Evolutionary conservation across 2,888 invertebrate genomes (phyloP).

Genomic region (Pammene fasciana): DNA sequence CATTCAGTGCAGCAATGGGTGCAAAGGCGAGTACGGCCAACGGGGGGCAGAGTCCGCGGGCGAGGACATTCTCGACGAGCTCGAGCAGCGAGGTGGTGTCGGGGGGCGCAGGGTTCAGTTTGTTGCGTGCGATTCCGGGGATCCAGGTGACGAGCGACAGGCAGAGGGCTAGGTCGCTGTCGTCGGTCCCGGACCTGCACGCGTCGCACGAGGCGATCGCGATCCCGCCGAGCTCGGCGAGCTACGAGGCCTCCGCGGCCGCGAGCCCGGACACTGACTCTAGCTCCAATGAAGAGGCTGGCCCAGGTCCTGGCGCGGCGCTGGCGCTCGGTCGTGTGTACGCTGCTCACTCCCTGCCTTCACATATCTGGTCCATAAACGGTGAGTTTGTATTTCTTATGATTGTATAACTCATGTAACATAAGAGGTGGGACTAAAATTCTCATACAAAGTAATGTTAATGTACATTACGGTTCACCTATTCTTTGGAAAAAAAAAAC

Average conservation of each 20-base stretch:
- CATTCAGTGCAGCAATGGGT: conserved; percentile 86
- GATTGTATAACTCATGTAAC: no score
- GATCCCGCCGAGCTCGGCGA: conserved; percentile 85
- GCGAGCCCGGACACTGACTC: conserved; percentile 87
- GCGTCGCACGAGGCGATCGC: conserved; percentile 84
- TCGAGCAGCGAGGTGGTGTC: conserved; percentile 86
- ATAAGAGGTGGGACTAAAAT: no score
- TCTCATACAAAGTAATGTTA: no score
- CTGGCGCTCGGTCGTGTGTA: conserved; percentile 90
- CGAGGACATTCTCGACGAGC: conserved; percentile 90
- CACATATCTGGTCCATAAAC: conserved; percentile 96
- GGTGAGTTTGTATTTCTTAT: conserved; percentile 83
- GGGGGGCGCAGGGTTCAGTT: conserved; percentile 85
- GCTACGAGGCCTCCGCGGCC: conserved; percentile 85
- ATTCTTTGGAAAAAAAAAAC: no score
- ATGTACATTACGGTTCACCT: no score
- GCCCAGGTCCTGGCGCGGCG: conserved; percentile 68
- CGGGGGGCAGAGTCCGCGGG: conserved; percentile 88
- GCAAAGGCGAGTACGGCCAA: conserved; percentile 93
- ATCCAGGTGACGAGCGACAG: conserved; percentile 90
- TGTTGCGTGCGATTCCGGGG: conserved; percentile 88
- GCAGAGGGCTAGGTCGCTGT: conserved; percentile 91
- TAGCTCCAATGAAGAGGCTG: conserved; percentile 87
- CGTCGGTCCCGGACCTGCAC: conserved; percentile 91
- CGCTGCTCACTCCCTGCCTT: conserved; percentile 94